A percentile compares a stretch with the other conserved stretches of the same genome.
Evolutionary conservation across 2,888 invertebrate genomes (phyloP).

Genomic region (Escarpia spicata): DNA sequence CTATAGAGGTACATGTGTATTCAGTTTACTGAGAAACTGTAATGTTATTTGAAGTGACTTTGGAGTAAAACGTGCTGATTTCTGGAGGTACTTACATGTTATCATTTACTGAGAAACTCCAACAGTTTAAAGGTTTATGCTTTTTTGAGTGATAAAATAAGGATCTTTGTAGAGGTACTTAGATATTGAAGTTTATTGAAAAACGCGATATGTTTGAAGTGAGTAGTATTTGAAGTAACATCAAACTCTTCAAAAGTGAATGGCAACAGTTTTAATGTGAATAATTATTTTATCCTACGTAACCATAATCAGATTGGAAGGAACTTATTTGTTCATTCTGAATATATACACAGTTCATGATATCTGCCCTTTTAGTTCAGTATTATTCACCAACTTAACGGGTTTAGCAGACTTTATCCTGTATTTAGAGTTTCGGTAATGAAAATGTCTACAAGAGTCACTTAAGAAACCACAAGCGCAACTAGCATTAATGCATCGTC

Average conservation of each 20-base stretch:
- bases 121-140: background rate
- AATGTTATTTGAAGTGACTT: background rate
- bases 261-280: too few species aligned
- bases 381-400: background rate
- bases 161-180: background rate
- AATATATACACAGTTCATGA: background rate
- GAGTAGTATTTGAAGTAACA: background rate
- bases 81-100: background rate
- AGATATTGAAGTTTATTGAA: background rate
- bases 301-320: background rate
- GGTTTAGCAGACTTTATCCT: background rate
- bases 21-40: background rate
- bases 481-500: background rate
- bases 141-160: background rate
- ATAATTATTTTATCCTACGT: background rate
- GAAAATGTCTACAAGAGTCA: conserved; percentile 4
- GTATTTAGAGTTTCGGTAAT: background rate
- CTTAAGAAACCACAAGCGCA: background rate
- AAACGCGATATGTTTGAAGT: background rate
- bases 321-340: background rate
- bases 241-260: background rate
- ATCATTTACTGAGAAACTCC: background rate
- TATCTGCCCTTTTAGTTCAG: background rate
- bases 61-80: background rate
- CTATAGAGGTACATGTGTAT: background rate